These are phyloP conservation scores for Tridacna crocea DNA, from an alignment of 2,888 invertebrate species.

Conservation along the genomic window DNA sequence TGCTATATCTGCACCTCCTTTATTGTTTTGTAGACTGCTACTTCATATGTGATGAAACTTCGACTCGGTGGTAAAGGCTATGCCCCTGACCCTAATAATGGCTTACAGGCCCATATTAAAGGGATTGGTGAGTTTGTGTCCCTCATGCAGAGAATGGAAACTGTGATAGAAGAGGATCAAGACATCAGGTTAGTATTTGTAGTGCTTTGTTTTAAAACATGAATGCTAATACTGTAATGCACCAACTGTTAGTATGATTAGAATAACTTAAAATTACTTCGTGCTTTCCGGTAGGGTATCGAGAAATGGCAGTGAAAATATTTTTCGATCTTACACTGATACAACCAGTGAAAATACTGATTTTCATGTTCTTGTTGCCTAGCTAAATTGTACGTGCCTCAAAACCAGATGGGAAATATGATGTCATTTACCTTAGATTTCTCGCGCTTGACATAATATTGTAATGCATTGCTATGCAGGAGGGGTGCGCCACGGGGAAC, in stretches of 20 bases:
- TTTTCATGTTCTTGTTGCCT: no score
- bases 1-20: not conserved
- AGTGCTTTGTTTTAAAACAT: no score
- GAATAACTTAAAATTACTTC: not conserved
- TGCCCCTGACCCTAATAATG: conserved; percentile 76
- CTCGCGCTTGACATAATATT: no score
- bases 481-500: no score
- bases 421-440: no score
- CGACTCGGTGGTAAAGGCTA: conserved; percentile 83
- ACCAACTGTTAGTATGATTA: not conserved
- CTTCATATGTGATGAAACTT: conserved; percentile 80
- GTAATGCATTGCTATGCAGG: no score
- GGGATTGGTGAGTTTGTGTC: conserved; percentile 81
- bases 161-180: conserved; percentile 81
- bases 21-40: conserved; percentile 74
- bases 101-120: conserved; percentile 78
- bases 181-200: conserved; percentile 68
- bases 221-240: no score
- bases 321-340: no score
- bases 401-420: no score
- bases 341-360: no score
- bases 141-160: conserved; percentile 81
- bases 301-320: not conserved
- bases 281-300: no score
- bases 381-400: no score